Conservation (phyloP, 2,113 vertebrate species). For the Bettongia penicillata region DNA sequence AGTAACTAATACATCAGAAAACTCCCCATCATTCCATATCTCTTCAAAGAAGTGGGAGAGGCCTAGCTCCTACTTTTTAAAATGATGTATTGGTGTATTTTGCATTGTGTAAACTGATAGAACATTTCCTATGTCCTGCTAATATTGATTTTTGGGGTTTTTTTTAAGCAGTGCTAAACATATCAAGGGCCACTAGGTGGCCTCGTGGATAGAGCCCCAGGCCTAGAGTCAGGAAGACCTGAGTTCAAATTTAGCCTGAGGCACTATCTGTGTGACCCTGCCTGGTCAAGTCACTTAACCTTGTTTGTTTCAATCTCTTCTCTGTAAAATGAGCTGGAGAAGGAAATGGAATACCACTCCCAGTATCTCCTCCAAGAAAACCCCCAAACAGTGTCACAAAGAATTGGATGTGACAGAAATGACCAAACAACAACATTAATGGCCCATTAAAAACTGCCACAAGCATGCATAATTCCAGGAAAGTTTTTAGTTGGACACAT, state of each 20-base stretch:
- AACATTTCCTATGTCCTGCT: background rate
- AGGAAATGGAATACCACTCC: background rate
- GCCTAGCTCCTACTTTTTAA: background rate
- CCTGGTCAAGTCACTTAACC: background rate
- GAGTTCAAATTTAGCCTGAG: background rate
- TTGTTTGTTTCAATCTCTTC: background rate
- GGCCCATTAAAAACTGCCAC: background rate
- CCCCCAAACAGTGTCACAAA: background rate
- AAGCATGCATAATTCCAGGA: background rate
- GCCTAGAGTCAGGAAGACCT: background rate
- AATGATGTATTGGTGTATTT: background rate
- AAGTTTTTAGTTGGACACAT: background rate
- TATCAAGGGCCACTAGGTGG: background rate
- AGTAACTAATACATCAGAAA: background rate
- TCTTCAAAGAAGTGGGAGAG: background rate
- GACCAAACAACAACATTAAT: background rate
- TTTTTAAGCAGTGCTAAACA: background rate
- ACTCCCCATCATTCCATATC: background rate
- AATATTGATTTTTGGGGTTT: background rate
- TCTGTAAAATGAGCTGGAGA: background rate
- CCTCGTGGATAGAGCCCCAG: background rate
- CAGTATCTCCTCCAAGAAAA: background rate
- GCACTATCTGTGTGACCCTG: background rate
- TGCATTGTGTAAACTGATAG: background rate
- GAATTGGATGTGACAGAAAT: background rate